Conservation (phyloP, 2,113 vertebrate genomes). For the Scophthalmus maximus region DNA sequence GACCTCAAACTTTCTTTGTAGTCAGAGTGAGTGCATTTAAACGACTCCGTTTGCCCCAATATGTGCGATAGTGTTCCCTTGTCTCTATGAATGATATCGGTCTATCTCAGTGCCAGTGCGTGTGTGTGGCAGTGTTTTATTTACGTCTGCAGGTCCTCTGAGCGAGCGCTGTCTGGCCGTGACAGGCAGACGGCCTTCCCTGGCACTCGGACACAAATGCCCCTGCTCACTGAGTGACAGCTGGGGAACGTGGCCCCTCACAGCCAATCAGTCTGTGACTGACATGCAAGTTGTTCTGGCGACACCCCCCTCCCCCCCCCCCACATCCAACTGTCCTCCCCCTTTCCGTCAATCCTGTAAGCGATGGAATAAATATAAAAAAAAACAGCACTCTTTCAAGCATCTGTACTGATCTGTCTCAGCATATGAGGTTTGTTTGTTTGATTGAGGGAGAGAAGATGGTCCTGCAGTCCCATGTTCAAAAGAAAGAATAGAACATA, state of each 20-base stretch:
- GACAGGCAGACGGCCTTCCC: slow-evolving; percentile 65
- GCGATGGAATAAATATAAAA: slow-evolving; percentile 60
- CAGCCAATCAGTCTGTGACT: slow-evolving; percentile 64
- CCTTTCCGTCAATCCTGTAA: slow-evolving; percentile 56
- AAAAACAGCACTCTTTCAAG: slow-evolving; percentile 64
- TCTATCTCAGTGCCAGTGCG: neutral
- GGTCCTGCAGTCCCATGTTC: neutral
- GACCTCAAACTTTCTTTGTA: slow-evolving; percentile 33
- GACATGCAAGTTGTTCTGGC: slow-evolving; percentile 42
- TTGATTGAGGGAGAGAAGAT: slow-evolving; percentile 58
- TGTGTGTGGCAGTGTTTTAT: slow-evolving; percentile 46
- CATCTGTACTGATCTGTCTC: slow-evolving; percentile 65
- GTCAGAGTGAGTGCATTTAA: neutral
- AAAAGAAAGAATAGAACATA: slow-evolving; percentile 32
- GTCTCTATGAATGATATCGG: slow-evolving; percentile 52
- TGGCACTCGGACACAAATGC: slow-evolving; percentile 59
- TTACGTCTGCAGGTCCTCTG: slow-evolving; percentile 60
- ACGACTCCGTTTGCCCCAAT: neutral
- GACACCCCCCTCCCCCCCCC: slow-evolving; percentile 1
- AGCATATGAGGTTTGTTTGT: slow-evolving; percentile 57
- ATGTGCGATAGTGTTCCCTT: slow-evolving; percentile 13
- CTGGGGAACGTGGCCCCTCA: slow-evolving; percentile 12
- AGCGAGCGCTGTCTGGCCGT: slow-evolving; percentile 55
- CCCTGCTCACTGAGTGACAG: slow-evolving; percentile 40
- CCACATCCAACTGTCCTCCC: slow-evolving; percentile 28